Conservation (phyloP, 1,140 invertebrate species). For the Rhopalosiphum padi region DNA sequence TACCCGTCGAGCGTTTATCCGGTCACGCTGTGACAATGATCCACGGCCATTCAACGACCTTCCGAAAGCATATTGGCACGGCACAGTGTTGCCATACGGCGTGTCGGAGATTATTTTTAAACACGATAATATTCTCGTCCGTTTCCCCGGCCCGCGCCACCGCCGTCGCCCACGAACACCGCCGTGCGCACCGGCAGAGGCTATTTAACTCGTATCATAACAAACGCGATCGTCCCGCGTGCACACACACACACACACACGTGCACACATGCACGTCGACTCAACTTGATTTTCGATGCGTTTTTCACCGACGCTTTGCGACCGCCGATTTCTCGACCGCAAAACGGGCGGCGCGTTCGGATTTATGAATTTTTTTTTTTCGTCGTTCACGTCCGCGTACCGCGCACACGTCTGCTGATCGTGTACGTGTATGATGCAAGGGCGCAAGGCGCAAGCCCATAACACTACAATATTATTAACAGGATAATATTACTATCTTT, state of each 20-base stretch:
- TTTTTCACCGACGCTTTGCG: background rate
- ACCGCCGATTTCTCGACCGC: constrained; percentile 31
- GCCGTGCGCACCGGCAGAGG: constrained; percentile 27
- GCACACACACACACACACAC: background rate
- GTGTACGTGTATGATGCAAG: background rate
- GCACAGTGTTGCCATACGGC: constrained; percentile 54
- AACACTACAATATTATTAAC: background rate
- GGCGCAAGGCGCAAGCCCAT: background rate
- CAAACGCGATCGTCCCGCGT: constrained; percentile 10
- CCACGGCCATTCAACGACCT: constrained; percentile 58
- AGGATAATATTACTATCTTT: background rate
- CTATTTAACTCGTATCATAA: constrained; percentile 54
- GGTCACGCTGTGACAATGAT: constrained; percentile 56
- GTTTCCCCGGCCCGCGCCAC: background rate
- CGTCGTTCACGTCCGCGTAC: background rate
- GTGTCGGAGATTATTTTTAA: constrained; percentile 51
- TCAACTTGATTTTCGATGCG: constrained; percentile 38
- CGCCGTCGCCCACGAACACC: background rate
- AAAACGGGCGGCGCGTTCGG: background rate
- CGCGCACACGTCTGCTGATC: background rate
- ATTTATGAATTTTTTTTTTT: background rate
- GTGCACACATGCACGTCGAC: background rate
- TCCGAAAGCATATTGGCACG: constrained; percentile 52
- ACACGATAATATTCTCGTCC: constrained; percentile 40
- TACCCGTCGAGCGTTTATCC: constrained; percentile 52